phyloP scores from a whole-genome alignment of 1,140 invertebrate species.

The Drosophila insularis region DNA sequence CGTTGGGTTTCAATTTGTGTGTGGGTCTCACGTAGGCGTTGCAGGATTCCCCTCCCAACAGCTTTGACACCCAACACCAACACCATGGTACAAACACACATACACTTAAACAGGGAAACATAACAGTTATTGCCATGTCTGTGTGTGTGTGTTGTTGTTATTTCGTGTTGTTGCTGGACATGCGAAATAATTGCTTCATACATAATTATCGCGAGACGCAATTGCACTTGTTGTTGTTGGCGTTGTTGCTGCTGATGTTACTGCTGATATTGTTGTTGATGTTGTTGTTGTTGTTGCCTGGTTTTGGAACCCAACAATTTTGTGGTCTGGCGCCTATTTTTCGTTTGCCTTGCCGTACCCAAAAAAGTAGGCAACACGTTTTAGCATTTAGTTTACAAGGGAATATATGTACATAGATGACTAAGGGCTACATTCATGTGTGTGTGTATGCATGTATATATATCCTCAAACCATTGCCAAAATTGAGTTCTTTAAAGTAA shows the following conservation, averaged over 20 bases:
- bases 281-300: conserved; percentile 21
- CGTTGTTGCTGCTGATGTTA: conserved; percentile 27
- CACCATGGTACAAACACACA: conserved; percentile 32
- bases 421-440: background rate
- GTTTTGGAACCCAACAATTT: conserved; percentile 46
- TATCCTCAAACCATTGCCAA: background rate
- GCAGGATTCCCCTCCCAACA: too few species aligned
- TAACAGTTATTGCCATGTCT: conserved; percentile 52
- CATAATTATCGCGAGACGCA: conserved; percentile 67
- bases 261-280: conserved; percentile 1
- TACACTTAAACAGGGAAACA: conserved; percentile 51
- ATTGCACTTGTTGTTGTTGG: conserved; percentile 37
- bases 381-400: conserved; percentile 41
- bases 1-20: conserved; percentile 70
- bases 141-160: conserved; percentile 39
- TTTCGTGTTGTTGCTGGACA: conserved; percentile 60
- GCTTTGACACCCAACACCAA: background rate
- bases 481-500: background rate
- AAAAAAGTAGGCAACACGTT: conserved; percentile 50
- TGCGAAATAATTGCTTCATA: conserved; percentile 76
- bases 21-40: conserved; percentile 51
- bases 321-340: conserved; percentile 62
- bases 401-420: background rate
- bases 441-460: background rate
- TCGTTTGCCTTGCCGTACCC: conserved; percentile 27